These are phyloP conservation scores for Chrysolina haemoptera DNA, from an alignment of 2,888 invertebrate species.

Conservation along the genomic window DNA sequence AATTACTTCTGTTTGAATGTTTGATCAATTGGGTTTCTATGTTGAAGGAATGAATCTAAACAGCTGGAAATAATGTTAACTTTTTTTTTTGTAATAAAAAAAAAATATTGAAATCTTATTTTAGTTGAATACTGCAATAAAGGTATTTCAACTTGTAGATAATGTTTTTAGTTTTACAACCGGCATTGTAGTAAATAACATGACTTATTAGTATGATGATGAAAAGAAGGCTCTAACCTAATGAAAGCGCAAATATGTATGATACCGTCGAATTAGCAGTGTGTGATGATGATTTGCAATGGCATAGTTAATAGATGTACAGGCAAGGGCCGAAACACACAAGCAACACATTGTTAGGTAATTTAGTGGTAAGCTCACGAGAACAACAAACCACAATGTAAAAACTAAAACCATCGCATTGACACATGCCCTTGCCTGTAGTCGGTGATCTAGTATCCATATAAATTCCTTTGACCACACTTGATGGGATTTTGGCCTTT, in stretches of 20 bases:
- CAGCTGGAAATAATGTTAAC: too few relatives aligned
- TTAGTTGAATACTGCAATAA: too few relatives aligned
- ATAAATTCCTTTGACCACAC: slow-evolving; percentile 71
- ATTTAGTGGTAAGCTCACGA: slow-evolving; percentile 34
- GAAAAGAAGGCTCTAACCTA: too few relatives aligned
- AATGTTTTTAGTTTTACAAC: too few relatives aligned
- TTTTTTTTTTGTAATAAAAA: too few relatives aligned
- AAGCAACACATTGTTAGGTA: slow-evolving; percentile 46
- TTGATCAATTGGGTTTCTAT: too few relatives aligned
- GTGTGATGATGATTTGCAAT: slow-evolving; percentile 20
- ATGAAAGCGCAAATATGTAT: background rate
- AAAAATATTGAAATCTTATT: too few relatives aligned
- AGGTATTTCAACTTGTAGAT: too few relatives aligned
- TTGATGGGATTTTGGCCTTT: slow-evolving; percentile 85
- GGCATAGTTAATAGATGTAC: slow-evolving; percentile 49
- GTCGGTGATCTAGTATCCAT: slow-evolving; percentile 64
- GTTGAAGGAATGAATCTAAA: too few relatives aligned
- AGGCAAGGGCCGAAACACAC: slow-evolving; percentile 59
- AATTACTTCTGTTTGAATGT: too few relatives aligned
- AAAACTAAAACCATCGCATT: slow-evolving; percentile 32
- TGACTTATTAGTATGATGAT: too few relatives aligned
- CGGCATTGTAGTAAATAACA: too few relatives aligned
- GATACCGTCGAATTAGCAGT: background rate
- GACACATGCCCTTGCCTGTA: slow-evolving; percentile 70
- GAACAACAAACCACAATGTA: slow-evolving; percentile 39